A percentile compares a stretch with the other conserved stretches of the same genome.
These are phyloP conservation scores for Erethizon dorsatum DNA, from an alignment of 2,797 vertebrate genomes.

Conservation along the genomic window DNA sequence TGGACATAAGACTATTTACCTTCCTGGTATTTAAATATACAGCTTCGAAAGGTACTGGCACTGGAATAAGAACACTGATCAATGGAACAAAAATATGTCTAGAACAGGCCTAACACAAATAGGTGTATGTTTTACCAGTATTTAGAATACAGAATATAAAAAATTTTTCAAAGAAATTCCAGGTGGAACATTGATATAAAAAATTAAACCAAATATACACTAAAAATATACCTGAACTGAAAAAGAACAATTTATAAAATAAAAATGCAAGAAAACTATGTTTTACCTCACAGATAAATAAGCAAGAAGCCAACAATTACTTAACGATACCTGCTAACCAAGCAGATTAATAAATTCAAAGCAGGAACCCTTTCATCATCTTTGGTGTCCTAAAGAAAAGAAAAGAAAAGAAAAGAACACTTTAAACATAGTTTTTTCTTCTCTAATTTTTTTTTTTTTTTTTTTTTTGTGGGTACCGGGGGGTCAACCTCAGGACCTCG, in stretches of 20 bases:
- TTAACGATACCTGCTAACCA: slow-evolving; percentile 95
- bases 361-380: slow-evolving; percentile 96
- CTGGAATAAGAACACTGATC: slow-evolving; percentile 8
- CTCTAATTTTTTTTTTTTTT: neutral
- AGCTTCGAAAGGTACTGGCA: slow-evolving; percentile 7
- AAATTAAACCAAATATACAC: slow-evolving; percentile 40
- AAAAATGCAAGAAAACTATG: neutral
- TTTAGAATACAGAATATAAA: neutral
- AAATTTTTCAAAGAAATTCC: slow-evolving; percentile 41
- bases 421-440: neutral
- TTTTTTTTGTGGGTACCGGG: no score
- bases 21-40: slow-evolving; percentile 8
- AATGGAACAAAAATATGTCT: neutral
- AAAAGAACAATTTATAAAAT: slow-evolving; percentile 41
- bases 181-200: neutral
- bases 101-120: slow-evolving; percentile 26
- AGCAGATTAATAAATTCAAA: slow-evolving; percentile 97
- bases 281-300: neutral
- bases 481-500: no score
- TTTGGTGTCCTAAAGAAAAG: slow-evolving; percentile 92
- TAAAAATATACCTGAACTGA: slow-evolving; percentile 26
- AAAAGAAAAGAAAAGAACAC: slow-evolving; percentile 58
- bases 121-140: neutral
- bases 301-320: slow-evolving; percentile 45
- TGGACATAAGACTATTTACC: neutral